Evolutionary conservation across 2,888 invertebrate genomes (phyloP).

Genomic region (Epinotia ramella): DNA sequence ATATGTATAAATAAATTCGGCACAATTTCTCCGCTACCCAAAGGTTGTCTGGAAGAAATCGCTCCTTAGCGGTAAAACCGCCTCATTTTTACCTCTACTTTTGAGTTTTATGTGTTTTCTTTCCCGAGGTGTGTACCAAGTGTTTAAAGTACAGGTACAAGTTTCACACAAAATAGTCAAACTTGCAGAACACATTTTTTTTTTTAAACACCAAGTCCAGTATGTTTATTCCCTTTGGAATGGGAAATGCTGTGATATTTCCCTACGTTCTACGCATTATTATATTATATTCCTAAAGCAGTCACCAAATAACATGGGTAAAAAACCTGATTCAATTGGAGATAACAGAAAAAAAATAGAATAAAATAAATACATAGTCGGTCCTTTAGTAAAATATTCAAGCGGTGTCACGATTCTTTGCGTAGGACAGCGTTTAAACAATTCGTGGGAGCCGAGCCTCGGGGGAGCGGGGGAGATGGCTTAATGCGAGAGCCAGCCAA

Average conservation of each 20-base stretch:
- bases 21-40: no score
- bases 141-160: no score
- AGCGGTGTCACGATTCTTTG: conserved; percentile 41
- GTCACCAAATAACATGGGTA: not conserved
- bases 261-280: not conserved
- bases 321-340: conserved; percentile 21
- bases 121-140: no score
- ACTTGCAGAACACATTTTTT: no score
- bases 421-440: conserved; percentile 38
- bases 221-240: no score
- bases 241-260: not conserved
- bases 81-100: no score
- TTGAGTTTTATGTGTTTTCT: no score
- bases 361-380: conserved; percentile 8
- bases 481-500: not conserved
- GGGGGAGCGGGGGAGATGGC: conserved; percentile 4
- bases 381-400: conserved; percentile 35
- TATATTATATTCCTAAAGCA: not conserved
- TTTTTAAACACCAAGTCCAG: no score
- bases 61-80: no score
- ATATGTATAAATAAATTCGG: no score
- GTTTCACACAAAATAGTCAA: no score
- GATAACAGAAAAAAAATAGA: not conserved
- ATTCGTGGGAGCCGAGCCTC: conserved; percentile 13
- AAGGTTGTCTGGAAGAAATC: no score